Evolutionary conservation across 2,888 invertebrate genomes (phyloP), one percentile per base, ranked within the genome.

Genomic region (Drosophila aldrichi): DNA sequence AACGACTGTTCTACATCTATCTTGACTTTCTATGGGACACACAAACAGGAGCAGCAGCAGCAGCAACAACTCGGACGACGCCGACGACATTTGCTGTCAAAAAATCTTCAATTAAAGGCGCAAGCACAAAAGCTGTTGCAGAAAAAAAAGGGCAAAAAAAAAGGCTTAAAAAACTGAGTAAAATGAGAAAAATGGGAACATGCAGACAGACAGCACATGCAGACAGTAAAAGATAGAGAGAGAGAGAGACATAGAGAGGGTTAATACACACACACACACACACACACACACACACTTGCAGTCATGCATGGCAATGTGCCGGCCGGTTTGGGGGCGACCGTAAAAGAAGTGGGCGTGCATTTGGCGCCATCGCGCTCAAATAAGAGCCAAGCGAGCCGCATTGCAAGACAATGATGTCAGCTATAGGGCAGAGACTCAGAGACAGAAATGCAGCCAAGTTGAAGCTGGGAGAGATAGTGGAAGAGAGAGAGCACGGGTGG

Each of bases 331-430:
- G 40, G 55, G 64, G 41, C 48, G 48, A 12, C 43, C 10, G 34
- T 44, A 58, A 62, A 57, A 62, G 64, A 70, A 51, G 60, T 71
- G 81, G 63, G 62, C 63, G 51, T 65, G 60, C 56, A 66, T 62
- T 74, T 62, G 57, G 65, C 62, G 65, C 67, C 74, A 64, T 48
- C 67, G 54, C 59, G 60, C 57, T 79, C 77, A 84, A 81, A 81
- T 84, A 82, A 84, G 82, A 70, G 77, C 58, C 57, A 34, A 43
- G 36, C 57, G 57, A 61, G 67, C 71, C 77, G 72, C 88, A 87
- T 87, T 70, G 82, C 88, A 84, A 84, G 84, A 84, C 84, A 84
- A 84, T 84, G 88, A 84, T 84, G 88, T 88, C 84, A 84, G 84
- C 74, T 66, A 58, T 80, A 83, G 70, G 64, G 55, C 67, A 74